Conservation (phyloP, 2,888 invertebrate species). For the Drosophila rellima region DNA sequence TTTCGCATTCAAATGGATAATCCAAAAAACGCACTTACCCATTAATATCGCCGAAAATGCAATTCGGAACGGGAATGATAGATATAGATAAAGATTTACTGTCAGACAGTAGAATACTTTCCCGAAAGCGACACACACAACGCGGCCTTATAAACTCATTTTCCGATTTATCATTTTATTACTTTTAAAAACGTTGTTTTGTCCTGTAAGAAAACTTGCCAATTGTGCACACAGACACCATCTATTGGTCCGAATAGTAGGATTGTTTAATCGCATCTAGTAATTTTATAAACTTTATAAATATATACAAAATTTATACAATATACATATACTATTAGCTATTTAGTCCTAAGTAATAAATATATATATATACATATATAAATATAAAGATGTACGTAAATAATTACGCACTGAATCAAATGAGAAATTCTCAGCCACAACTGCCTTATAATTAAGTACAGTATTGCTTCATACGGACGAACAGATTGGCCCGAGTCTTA, state of each 20-base stretch:
- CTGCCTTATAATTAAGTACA: slow-evolving; percentile 76
- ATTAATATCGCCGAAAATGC: neutral
- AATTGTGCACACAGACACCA: slow-evolving; percentile 59
- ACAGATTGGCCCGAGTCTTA: slow-evolving; percentile 45
- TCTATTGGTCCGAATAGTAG: slow-evolving; percentile 42
- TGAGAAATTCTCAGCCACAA: slow-evolving; percentile 61
- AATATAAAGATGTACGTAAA: slow-evolving; percentile 7
- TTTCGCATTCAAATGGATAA: slow-evolving; percentile 1
- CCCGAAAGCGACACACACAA: slow-evolving; percentile 33
- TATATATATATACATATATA: slow-evolving; percentile 3
- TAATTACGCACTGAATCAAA: slow-evolving; percentile 36
- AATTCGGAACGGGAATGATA: neutral
- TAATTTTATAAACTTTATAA: slow-evolving; percentile 20
- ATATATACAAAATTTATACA: slow-evolving; percentile 17
- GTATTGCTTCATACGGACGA: slow-evolving; percentile 60
- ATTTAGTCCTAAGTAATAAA: slow-evolving; percentile 27
- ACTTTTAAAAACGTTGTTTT: neutral
- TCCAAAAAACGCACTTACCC: too few relatives aligned
- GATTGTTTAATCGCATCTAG: slow-evolving; percentile 42
- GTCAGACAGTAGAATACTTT: slow-evolving; percentile 60
- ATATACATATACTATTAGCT: slow-evolving; percentile 28
- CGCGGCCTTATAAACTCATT: slow-evolving; percentile 48
- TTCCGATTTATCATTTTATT: slow-evolving; percentile 4
- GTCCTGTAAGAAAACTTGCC: slow-evolving; percentile 54
- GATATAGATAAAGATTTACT: slow-evolving; percentile 30